Evolutionary conservation across 2,797 vertebrate genomes (phyloP).

Genomic region (Paedocypris micromegethes): DNA sequence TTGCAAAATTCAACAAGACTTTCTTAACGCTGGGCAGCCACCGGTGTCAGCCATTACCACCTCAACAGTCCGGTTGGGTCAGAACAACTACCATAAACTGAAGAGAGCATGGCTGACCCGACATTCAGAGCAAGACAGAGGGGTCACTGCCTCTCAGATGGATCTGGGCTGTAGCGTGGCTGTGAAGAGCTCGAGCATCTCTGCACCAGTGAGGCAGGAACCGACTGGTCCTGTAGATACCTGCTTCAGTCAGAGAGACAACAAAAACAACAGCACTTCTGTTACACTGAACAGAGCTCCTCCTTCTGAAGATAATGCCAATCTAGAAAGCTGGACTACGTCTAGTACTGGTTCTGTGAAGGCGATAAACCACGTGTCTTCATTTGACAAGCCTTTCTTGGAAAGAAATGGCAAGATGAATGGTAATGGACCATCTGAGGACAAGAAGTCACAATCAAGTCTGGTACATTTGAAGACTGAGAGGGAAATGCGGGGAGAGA

Average conservation of each 20-base stretch:
- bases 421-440: slow-evolving; percentile 65
- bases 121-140: slow-evolving; percentile 93
- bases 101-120: slow-evolving; percentile 98
- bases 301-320: slow-evolving; percentile 73
- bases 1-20: slow-evolving; percentile 69
- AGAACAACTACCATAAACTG: slow-evolving; percentile 94
- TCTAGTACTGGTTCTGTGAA: too few relatives aligned
- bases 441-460: slow-evolving; percentile 28
- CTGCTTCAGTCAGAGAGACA: slow-evolving; percentile 64
- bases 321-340: slow-evolving; percentile 27
- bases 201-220: slow-evolving; percentile 47
- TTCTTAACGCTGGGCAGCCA: slow-evolving; percentile 67
- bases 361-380: neutral
- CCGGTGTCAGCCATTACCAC: slow-evolving; percentile 14
- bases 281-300: slow-evolving; percentile 62
- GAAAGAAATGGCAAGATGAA: slow-evolving; percentile 40
- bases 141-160: slow-evolving; percentile 15
- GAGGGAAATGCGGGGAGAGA: slow-evolving; percentile 63
- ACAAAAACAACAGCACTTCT: slow-evolving; percentile 51
- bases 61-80: slow-evolving; percentile 68
- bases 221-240: slow-evolving; percentile 35
- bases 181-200: slow-evolving; percentile 80
- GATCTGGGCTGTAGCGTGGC: neutral
- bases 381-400: slow-evolving; percentile 27
- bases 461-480: slow-evolving; percentile 20